Conservation (phyloP, 2,797 vertebrate genomes). For the Darevskia mixta region DNA sequence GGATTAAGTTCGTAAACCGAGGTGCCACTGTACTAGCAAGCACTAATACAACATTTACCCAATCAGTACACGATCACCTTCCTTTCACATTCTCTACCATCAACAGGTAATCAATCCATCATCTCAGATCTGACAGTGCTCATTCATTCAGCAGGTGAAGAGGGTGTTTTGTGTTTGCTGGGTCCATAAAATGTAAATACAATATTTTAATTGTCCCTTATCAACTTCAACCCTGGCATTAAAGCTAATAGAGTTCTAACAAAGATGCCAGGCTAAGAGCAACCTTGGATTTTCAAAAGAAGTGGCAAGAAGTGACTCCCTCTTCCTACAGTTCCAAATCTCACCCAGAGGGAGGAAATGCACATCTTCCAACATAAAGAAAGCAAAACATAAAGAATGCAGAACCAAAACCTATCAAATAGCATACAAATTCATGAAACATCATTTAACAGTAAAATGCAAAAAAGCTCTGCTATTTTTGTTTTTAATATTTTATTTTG, state of each 20-base stretch:
- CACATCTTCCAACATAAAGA: not conserved
- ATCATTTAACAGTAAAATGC: too few relatives aligned
- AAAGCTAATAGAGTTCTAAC: not conserved
- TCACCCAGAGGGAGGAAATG: not conserved
- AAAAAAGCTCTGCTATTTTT: not conserved
- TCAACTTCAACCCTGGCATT: not conserved
- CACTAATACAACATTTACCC: not conserved
- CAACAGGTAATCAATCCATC: not conserved
- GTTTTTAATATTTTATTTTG: not conserved
- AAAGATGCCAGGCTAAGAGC: not conserved
- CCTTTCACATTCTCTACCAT: not conserved
- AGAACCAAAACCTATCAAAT: too few relatives aligned
- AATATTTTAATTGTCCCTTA: not conserved
- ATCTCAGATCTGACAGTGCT: not conserved
- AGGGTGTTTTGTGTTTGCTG: not conserved
- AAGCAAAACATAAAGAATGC: too few relatives aligned
- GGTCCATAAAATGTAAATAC: not conserved
- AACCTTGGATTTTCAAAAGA: not conserved
- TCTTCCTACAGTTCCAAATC: not conserved
- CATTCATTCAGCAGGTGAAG: not conserved
- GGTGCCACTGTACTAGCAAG: too few relatives aligned
- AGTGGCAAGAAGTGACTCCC: not conserved
- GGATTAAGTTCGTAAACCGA: too few relatives aligned
- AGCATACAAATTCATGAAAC: too few relatives aligned
- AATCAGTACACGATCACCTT: not conserved